Conservation (phyloP, 2,797 vertebrate species). For the Cygnus olor region DNA sequence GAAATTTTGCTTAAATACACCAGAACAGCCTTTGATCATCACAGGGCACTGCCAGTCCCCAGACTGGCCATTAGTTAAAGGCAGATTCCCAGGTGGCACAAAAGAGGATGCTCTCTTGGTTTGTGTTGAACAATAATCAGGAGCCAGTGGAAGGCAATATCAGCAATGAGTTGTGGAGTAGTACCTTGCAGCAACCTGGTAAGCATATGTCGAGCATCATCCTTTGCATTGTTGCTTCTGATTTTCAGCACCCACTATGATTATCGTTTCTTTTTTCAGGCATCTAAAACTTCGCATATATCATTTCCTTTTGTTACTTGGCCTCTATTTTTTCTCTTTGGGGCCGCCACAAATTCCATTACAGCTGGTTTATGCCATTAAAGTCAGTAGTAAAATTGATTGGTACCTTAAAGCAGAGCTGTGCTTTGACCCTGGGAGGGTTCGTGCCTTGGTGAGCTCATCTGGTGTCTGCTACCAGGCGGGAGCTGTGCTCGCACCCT, state of each 20-base stretch:
- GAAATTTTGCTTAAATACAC: background rate
- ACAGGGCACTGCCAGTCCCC: background rate
- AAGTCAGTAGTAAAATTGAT: constrained; percentile 52
- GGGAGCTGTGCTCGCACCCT: background rate
- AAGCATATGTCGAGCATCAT: background rate
- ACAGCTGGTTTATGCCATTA: constrained; percentile 24
- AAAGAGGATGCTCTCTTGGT: background rate
- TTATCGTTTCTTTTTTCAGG: background rate
- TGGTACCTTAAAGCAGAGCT: constrained; percentile 34
- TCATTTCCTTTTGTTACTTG: constrained; percentile 24
- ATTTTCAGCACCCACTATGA: constrained; percentile 2
- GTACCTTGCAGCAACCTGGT: background rate
- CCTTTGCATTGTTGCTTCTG: background rate
- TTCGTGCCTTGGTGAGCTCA: constrained; percentile 16
- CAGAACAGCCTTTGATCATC: background rate
- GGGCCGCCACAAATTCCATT: constrained; percentile 9
- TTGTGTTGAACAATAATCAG: background rate
- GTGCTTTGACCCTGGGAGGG: constrained; percentile 9
- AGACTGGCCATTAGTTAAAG: fast-evolving
- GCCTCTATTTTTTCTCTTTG: constrained; percentile 36
- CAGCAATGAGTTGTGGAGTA: background rate
- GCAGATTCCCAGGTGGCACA: background rate
- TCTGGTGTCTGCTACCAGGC: background rate
- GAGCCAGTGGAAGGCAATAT: background rate
- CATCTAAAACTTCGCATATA: background rate